Evolutionary conservation across 2,797 vertebrate species (phyloP), one percentile per base, ranked within the genome.

Genomic region (Emys orbicularis): DNA sequence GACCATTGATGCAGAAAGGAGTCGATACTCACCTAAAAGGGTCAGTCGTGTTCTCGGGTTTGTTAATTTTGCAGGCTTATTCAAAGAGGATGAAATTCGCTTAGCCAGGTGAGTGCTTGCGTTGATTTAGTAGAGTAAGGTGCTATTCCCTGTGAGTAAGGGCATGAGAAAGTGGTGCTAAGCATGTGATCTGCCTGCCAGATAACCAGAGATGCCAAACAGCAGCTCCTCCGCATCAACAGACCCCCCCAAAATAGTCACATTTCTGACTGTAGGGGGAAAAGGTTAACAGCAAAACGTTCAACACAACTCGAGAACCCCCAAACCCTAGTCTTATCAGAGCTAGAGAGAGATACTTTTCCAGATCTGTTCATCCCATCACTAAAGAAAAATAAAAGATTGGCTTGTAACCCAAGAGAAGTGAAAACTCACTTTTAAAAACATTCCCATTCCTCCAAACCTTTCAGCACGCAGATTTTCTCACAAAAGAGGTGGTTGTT

Each of bases 371-470:
- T 94, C 8, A 80, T 87, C 12, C 79, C 2, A 1, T 85, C 41
- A 86, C 90, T 90, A 91, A 84, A 94, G 77, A 87, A 79, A 34
- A 81, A 29, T 31, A 18, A 65, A 94, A 81, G 47, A 93, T 87
- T 81, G 41, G 82, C 52, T 81, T 41, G 31, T 25, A 95, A 87
- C 52, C 34, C 94, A 96, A 94, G 50, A 18, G 88, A 95, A 93
- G 53, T 68, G 90, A 91, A 79, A 87, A 95, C 52, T 59, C 13
- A 19, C 7, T 29, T 92, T 85, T 1, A 5, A 89, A 95, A 87
- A 52, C 34, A 34, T 47, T 86, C 2, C 83, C 90, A 25, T 81
- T 94, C 49, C 79, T 91, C 54, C 80, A 90, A 94, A 57, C 47
- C 68, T 44, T 37, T n/a, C 1, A 0, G 87, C 85, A 87, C 81